Evolutionary conservation across 2,888 invertebrate species (phyloP).

Genomic region (Ischnura elegans): DNA sequence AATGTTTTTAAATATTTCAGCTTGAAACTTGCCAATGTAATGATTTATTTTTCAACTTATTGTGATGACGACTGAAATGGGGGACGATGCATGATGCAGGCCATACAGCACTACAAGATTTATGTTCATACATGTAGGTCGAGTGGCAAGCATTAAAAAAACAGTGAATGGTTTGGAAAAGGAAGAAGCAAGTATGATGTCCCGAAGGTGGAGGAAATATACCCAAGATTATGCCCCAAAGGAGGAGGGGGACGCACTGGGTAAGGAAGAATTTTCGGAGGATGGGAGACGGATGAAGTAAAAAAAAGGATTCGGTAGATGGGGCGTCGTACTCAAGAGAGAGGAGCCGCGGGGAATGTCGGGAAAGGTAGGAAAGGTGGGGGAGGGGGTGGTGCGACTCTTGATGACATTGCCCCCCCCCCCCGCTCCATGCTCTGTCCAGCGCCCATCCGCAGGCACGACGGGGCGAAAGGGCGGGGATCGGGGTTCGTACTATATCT

Average conservation of each 20-base stretch:
- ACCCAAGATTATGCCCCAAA: background rate
- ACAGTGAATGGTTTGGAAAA: too few relatives aligned
- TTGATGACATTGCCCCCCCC: slow-evolving; percentile 28
- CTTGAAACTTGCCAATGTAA: too few relatives aligned
- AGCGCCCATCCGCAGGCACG: background rate
- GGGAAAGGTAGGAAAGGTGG: background rate
- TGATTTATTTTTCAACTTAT: too few relatives aligned
- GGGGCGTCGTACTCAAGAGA: background rate
- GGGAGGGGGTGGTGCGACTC: too few relatives aligned
- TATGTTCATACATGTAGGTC: too few relatives aligned
- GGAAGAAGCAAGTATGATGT: too few relatives aligned
- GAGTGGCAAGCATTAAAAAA: too few relatives aligned
- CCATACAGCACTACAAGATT: too few relatives aligned
- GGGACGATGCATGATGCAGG: too few relatives aligned
- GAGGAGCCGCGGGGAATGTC: background rate
- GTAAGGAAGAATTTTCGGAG: background rate
- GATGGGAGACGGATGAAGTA: background rate
- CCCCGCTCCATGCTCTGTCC: background rate
- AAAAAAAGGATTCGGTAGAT: too few relatives aligned
- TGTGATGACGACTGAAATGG: too few relatives aligned
- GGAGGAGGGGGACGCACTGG: background rate
- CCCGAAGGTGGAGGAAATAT: background rate
- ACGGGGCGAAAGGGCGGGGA: background rate
- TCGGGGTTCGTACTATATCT: background rate
- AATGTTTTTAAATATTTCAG: too few relatives aligned